Conservation (phyloP, 2,113 vertebrate genomes). For the Ptyas mucosa region DNA sequence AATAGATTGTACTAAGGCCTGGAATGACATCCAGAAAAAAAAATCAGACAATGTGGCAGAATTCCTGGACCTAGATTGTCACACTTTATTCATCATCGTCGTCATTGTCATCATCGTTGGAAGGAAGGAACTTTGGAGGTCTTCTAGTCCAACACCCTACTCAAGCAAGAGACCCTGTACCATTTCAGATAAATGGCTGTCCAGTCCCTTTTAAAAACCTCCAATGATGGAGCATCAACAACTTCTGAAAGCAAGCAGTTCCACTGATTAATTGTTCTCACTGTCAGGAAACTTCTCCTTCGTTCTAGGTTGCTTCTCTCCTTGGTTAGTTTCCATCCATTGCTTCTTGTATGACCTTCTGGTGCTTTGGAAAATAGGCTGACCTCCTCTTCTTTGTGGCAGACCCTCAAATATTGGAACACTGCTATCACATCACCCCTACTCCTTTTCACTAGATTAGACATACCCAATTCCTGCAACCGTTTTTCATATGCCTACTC, state of each 20-base stretch:
- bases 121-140: not conserved
- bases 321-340: not conserved
- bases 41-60: not conserved
- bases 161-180: not conserved
- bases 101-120: not conserved
- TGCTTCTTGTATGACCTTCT: not conserved
- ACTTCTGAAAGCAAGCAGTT: not conserved
- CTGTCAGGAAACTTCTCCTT: not conserved
- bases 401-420: not conserved
- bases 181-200: too few relatives aligned
- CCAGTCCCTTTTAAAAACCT: too few relatives aligned
- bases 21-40: not conserved
- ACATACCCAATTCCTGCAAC: not conserved
- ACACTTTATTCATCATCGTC: not conserved
- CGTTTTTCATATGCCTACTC: not conserved
- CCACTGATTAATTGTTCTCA: not conserved
- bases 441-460: not conserved
- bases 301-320: not conserved
- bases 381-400: not conserved
- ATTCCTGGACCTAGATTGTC: not conserved
- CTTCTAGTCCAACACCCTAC: not conserved
- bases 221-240: not conserved
- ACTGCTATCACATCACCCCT: not conserved
- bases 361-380: not conserved
- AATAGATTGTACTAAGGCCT: not conserved